Evolutionary conservation across 2,113 vertebrate genomes (phyloP), one percentile per base, ranked within the genome.

Genomic region (Macheiramphus alcinus): DNA sequence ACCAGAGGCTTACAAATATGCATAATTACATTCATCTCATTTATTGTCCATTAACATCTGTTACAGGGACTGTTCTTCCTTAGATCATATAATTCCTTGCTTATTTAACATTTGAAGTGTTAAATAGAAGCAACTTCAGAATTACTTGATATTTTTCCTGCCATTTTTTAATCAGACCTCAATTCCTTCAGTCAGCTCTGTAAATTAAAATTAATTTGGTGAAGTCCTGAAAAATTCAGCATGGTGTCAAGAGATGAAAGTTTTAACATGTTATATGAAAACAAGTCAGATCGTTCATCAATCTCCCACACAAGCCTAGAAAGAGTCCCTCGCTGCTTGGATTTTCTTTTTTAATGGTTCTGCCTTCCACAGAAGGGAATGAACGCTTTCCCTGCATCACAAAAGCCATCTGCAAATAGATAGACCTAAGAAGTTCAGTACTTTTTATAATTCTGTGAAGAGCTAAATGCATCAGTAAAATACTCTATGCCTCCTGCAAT

Each of bases 391-490:
- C 12, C 26, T 56, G 90, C 78, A 85, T 92, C 71, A 83, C 88
- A 96, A 70, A 53, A 90, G n/a, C 63, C 67, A 93, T 56, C 81
- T 91, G 81, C 84, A 96, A 82, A 59, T 4, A 91, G 61, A 83
- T 0, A 89, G 53, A 75, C 52, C 59, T 61, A 90, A 61, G 79
- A 75, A 72, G 43, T 94, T 93, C 70, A 71, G 56, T 48, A 80
- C 43, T 82, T 86, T 52, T 67, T 63, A 63, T 95, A 85, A 87
- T 75, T 88, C 90, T 73, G 40, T 56, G 43, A 85, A 85, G 62
- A 93, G 34, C 53, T 91, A 82, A 94, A 82, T 29, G 36, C 78
- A 93, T 91, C 90, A 85, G 32, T 93, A 91, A 96, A 91, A 95
- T 65, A 93, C 53, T 93, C 89, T 43, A 67, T 89, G 78, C 40